Conservation (phyloP, 2,888 invertebrate genomes). For the Zygogramma bicolorata region DNA sequence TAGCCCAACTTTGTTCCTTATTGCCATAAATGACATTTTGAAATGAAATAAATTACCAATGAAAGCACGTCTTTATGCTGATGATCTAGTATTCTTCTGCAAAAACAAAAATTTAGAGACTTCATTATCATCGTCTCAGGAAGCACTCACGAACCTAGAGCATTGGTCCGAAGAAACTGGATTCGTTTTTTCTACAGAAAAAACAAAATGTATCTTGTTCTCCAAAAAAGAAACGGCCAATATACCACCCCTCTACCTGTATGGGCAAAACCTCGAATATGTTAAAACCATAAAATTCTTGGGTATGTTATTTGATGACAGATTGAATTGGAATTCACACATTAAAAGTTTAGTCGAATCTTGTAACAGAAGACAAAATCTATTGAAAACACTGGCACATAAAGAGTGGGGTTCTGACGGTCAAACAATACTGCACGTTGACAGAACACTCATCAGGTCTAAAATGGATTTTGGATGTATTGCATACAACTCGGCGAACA, state of each 20-base stretch:
- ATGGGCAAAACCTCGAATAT: not conserved
- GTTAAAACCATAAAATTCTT: not conserved
- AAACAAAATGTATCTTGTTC: too few relatives aligned
- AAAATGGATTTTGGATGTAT: not conserved
- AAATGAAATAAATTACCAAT: not conserved
- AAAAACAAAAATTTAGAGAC: not conserved
- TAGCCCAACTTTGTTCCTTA: not conserved
- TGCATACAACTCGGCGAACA: not conserved
- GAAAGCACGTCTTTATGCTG: not conserved
- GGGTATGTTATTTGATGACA: not conserved
- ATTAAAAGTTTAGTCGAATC: not conserved
- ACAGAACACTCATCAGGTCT: not conserved
- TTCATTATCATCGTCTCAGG: not conserved
- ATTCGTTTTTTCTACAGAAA: not conserved
- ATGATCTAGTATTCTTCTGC: conserved; percentile 1
- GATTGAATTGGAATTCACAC: not conserved
- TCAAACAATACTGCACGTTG: not conserved
- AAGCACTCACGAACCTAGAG: not conserved
- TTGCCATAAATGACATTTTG: not conserved
- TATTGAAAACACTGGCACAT: too few relatives aligned
- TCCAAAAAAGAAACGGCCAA: too few relatives aligned
- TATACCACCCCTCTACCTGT: not conserved
- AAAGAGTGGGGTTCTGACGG: not conserved
- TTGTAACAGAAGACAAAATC: not conserved
- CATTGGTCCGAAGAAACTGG: not conserved